These are phyloP conservation scores for Parnassius apollo DNA, from an alignment of 2,888 invertebrate genomes.

Conservation along the genomic window DNA sequence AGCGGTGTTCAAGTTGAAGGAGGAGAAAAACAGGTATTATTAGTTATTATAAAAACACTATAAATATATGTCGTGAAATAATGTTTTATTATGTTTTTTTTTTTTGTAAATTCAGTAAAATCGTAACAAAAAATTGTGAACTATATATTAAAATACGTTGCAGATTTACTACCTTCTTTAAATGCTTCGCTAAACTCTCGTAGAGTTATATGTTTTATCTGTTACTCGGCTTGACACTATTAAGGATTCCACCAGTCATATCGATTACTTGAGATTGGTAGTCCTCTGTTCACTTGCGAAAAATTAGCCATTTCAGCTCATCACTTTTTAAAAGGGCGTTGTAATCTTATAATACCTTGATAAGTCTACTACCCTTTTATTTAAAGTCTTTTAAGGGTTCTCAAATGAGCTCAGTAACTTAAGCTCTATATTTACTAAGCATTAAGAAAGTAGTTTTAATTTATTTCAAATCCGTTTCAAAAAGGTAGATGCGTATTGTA, in stretches of 20 bases:
- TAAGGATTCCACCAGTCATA: conserved; percentile 4
- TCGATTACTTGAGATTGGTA: conserved; percentile 9
- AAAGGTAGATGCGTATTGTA: too few relatives aligned
- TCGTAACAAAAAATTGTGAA: too few relatives aligned
- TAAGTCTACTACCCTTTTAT: conserved; percentile 4
- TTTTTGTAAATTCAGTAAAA: too few relatives aligned
- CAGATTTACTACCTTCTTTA: too few relatives aligned
- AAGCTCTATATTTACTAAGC: conserved; percentile 2
- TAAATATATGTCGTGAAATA: too few relatives aligned
- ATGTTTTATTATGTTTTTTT: too few relatives aligned
- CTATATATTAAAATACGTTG: too few relatives aligned
- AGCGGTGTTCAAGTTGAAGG: conserved; percentile 40
- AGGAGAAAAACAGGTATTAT: conserved; percentile 54
- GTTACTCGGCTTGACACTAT: too few relatives aligned
- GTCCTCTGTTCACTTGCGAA: conserved; percentile 1
- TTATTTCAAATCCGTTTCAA: too few relatives aligned
- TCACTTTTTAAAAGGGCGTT: conserved; percentile 8
- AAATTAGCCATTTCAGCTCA: conserved; percentile 12
- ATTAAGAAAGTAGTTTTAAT: background rate
- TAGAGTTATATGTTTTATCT: too few relatives aligned
- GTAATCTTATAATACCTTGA: conserved; percentile 6
- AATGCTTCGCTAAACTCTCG: too few relatives aligned
- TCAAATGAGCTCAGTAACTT: conserved; percentile 6
- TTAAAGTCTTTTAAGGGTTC: conserved; percentile 10
- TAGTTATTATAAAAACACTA: background rate